Conservation (phyloP, 2,113 vertebrate species). For the Aramus guarauna region DNA sequence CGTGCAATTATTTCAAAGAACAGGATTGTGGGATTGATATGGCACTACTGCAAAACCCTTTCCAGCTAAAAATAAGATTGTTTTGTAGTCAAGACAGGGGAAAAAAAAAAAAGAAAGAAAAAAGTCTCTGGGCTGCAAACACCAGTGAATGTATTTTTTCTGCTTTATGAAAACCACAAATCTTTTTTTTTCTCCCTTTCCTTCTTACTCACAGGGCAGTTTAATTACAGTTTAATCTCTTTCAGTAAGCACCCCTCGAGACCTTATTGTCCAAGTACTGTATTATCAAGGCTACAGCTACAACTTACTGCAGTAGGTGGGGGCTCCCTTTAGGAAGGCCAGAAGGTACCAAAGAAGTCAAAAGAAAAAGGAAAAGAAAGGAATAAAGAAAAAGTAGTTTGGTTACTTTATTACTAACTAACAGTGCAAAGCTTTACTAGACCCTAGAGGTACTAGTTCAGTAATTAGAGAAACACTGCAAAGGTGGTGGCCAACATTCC, state of each 20-base stretch:
- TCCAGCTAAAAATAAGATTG: constrained; percentile 76
- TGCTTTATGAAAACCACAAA: constrained; percentile 78
- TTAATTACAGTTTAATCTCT: constrained; percentile 82
- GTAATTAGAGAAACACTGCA: constrained; percentile 73
- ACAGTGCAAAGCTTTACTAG: constrained; percentile 67
- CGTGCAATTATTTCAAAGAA: constrained; percentile 72
- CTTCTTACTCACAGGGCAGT: constrained; percentile 67
- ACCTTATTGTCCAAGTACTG: constrained; percentile 67
- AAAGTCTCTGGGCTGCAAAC: constrained; percentile 70
- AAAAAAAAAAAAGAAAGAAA: neutral
- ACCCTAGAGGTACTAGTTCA: constrained; percentile 62
- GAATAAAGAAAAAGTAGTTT: constrained; percentile 38
- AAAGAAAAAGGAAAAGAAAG: constrained; percentile 2
- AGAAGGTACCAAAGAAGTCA: constrained; percentile 29
- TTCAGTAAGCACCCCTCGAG: constrained; percentile 70
- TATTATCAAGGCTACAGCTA: constrained; percentile 70
- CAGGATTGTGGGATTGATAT: constrained; percentile 72
- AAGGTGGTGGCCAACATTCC: constrained; percentile 62
- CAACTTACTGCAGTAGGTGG: constrained; percentile 70
- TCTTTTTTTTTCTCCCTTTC: constrained; percentile 39
- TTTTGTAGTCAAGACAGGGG: constrained; percentile 63
- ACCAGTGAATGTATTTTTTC: constrained; percentile 71
- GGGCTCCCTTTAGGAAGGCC: constrained; percentile 60
- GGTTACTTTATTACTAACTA: constrained; percentile 69
- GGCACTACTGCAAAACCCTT: constrained; percentile 65